Conservation (phyloP, 2,797 vertebrate species). For the Agapornis canus region DNA sequence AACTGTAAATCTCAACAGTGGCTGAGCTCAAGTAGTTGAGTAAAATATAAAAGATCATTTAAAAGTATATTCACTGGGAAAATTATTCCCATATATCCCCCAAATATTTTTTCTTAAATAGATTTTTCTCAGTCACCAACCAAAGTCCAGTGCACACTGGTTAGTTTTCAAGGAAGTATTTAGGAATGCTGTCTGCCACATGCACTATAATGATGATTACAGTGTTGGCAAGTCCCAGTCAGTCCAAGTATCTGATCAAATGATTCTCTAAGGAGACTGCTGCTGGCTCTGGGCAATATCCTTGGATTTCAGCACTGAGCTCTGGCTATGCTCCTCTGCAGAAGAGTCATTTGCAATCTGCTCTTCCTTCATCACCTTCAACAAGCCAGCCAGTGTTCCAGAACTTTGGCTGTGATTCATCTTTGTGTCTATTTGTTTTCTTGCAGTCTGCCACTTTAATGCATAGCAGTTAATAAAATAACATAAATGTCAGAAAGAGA, state of each 20-base stretch:
- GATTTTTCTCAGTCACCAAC: background rate
- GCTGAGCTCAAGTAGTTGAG: background rate
- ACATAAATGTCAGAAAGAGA: conserved; percentile 6
- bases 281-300: background rate
- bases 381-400: background rate
- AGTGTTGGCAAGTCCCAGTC: background rate
- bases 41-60: background rate
- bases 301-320: background rate
- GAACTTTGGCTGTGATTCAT: conserved; percentile 16
- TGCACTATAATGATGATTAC: background rate
- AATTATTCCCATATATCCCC: background rate
- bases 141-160: background rate
- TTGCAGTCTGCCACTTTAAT: background rate
- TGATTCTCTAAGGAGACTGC: background rate
- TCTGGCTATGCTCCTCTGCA: background rate
- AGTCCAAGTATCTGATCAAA: background rate
- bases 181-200: background rate
- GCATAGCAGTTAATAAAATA: conserved; percentile 26
- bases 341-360: background rate
- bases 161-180: background rate
- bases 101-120: background rate
- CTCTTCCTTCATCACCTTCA: conserved; percentile 33
- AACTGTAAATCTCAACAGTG: background rate
- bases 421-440: conserved; percentile 7
- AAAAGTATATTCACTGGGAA: background rate